Conservation (phyloP, 1,140 invertebrate genomes). For the Heliconius nattereri region DNA sequence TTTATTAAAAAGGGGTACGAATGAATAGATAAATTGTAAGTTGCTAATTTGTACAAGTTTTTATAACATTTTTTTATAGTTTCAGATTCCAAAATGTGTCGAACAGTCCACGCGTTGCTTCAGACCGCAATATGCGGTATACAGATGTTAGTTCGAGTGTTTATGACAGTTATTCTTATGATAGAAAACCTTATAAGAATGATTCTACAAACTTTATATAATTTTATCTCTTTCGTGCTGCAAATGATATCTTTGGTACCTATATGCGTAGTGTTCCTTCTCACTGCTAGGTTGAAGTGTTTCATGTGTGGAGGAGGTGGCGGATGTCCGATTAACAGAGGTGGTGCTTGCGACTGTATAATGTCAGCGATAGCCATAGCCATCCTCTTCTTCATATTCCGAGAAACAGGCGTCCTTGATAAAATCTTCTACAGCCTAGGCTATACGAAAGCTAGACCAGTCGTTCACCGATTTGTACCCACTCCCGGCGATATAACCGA, state of each 20-base stretch:
- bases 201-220: constrained; percentile 68
- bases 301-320: constrained; percentile 68
- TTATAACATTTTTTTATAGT: background rate
- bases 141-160: constrained; percentile 67
- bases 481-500: constrained; percentile 61
- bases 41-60: background rate
- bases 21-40: background rate
- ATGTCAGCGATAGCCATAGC: constrained; percentile 61
- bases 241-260: constrained; percentile 70
- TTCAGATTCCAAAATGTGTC: constrained; percentile 61
- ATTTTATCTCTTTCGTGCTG: constrained; percentile 68
- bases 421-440: constrained; percentile 66
- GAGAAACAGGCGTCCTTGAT: constrained; percentile 61
- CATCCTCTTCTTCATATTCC: constrained; percentile 66
- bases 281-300: constrained; percentile 63
- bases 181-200: constrained; percentile 68
- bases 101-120: constrained; percentile 57
- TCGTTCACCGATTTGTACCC: constrained; percentile 45
- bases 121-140: constrained; percentile 62
- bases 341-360: constrained; percentile 59
- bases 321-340: constrained; percentile 53
- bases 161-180: constrained; percentile 71
- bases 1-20: background rate
- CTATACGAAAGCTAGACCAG: constrained; percentile 50
- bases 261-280: constrained; percentile 63